These are phyloP conservation scores for Podilymbus podiceps DNA, from an alignment of 2,113 vertebrate species.

Conservation along the genomic window DNA sequence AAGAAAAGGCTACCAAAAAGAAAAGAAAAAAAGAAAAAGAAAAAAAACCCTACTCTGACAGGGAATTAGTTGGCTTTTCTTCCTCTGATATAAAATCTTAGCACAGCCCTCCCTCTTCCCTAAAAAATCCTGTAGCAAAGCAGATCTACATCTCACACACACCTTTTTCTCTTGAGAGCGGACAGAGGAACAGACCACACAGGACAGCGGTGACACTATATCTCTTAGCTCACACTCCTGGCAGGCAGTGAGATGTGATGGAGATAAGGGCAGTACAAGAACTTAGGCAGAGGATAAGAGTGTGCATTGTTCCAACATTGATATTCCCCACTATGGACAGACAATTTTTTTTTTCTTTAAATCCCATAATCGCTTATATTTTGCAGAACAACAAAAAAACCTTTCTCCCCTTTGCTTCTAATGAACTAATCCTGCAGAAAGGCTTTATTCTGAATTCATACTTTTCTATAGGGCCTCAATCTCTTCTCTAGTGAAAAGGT, in stretches of 20 bases:
- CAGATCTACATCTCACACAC: not conserved
- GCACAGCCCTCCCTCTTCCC: not conserved
- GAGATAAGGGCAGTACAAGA: slow-evolving; percentile 21
- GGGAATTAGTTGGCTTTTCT: not conserved
- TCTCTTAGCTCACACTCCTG: not conserved
- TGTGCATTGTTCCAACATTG: not conserved
- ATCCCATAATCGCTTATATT: slow-evolving; percentile 46
- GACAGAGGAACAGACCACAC: not conserved
- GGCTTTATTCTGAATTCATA: slow-evolving; percentile 44
- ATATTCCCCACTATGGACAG: not conserved
- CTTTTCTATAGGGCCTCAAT: slow-evolving; percentile 42
- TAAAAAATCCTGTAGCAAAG: not conserved
- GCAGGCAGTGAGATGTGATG: not conserved
- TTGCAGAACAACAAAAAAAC: slow-evolving; percentile 34
- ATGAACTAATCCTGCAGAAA: slow-evolving; percentile 42
- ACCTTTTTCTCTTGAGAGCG: not conserved
- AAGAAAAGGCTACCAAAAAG: not conserved
- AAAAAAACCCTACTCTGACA: not conserved
- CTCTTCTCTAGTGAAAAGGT: slow-evolving; percentile 48
- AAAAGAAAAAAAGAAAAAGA: too few relatives aligned
- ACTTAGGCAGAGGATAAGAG: slow-evolving; percentile 9
- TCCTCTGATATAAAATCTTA: not conserved
- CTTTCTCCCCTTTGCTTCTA: slow-evolving; percentile 34
- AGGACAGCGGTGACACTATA: not conserved
- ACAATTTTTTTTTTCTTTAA: not conserved